Percentiles rank a stretch among this genome's conserved stretches.
Evolutionary conservation across 2,797 vertebrate species (phyloP).

Genomic region (Meriones psammophilus): DNA sequence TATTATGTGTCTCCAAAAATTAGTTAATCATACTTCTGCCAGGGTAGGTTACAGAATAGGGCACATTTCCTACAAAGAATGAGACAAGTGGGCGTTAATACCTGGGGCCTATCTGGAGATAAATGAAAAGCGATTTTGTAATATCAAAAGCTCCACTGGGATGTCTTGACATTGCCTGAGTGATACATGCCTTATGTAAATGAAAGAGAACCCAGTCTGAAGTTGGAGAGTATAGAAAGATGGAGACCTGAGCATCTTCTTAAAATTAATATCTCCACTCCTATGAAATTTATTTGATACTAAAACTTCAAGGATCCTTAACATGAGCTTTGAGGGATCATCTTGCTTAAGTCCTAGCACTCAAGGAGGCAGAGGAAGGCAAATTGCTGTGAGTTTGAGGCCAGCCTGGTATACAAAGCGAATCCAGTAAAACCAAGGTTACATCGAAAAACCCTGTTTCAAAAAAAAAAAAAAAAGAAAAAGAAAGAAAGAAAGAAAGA

Average conservation of each 20-base stretch:
- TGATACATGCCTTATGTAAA: neutral
- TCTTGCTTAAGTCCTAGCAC: neutral
- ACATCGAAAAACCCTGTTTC: no score
- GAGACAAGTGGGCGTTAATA: slow-evolving; percentile 1
- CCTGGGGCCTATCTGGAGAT: neutral
- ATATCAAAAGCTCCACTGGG: neutral
- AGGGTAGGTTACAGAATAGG: neutral
- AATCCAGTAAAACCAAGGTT: no score
- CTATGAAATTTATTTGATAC: neutral
- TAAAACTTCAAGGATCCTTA: neutral
- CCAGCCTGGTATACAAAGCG: no score
- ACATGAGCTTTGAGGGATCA: neutral
- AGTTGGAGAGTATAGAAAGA: neutral
- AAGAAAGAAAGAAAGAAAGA: no score
- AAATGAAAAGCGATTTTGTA: neutral
- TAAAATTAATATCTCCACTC: neutral
- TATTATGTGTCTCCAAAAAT: slow-evolving; percentile 50
- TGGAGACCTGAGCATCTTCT: neutral
- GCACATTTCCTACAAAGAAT: slow-evolving; percentile 12
- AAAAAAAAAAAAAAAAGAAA: no score
- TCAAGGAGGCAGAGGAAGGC: no score
- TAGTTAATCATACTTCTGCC: slow-evolving; percentile 44
- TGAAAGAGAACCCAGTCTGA: neutral
- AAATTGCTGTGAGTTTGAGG: no score
- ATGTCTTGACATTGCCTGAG: neutral